Evolutionary conservation across 37 sponge, comb jelly and placozoan species (phyloP).

Genomic region (Chondrosia reniformis): DNA sequence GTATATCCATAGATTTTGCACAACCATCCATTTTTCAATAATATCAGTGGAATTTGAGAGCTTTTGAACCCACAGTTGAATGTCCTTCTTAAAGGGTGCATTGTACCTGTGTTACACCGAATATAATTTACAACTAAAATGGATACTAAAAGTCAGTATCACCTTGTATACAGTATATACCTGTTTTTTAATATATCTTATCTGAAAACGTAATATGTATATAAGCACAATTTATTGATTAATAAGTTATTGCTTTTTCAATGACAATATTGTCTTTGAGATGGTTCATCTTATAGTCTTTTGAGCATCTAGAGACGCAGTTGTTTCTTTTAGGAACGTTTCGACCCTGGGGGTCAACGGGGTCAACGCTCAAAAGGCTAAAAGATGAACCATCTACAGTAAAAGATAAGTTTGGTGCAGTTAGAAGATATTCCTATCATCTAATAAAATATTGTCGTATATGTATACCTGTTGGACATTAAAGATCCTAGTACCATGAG

Average conservation of each 20-base stretch:
- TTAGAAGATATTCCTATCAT: no score
- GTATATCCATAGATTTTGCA: conserved; percentile 99
- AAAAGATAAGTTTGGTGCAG: no score
- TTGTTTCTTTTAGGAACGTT: no score
- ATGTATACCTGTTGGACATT: conserved; percentile 90
- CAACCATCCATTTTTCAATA: conserved; percentile 95
- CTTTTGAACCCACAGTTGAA: conserved; percentile 96
- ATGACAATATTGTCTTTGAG: background rate
- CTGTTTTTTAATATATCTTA: background rate
- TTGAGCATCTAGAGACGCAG: background rate
- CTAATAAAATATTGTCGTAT: no score
- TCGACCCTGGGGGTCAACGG: no score
- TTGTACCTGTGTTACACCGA: conserved; percentile 73
- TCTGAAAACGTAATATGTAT: no score
- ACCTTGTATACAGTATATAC: background rate
- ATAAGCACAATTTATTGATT: no score
- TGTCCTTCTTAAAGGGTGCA: conserved; percentile 98
- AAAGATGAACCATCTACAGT: no score
- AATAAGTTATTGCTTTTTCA: background rate
- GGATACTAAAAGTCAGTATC: background rate
- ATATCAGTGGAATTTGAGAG: conserved; percentile 95
- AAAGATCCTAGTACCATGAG: conserved; percentile 98
- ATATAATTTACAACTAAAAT: background rate
- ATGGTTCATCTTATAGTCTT: background rate
- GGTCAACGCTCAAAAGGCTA: no score